A percentile compares a stretch with the other conserved stretches of the same genome.
Evolutionary conservation across 1,140 invertebrate genomes (phyloP).

Genomic region (Cecropterus lyciades): DNA sequence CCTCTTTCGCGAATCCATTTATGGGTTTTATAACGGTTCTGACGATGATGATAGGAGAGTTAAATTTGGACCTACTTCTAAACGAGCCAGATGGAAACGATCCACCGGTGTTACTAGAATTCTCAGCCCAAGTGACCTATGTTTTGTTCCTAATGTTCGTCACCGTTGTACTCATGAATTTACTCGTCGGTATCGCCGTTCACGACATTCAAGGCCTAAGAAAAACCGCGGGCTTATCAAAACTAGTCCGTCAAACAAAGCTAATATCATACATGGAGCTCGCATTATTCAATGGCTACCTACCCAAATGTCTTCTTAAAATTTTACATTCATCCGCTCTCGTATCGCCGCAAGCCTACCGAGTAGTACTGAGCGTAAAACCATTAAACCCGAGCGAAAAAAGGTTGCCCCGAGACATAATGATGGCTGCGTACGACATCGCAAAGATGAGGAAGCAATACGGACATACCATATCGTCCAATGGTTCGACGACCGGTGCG

Average conservation of each 20-base stretch:
- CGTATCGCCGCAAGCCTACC: constrained; percentile 90
- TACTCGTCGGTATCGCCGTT: constrained; percentile 88
- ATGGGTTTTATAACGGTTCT: constrained; percentile 92
- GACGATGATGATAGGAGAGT: constrained; percentile 95
- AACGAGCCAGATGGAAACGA: constrained; percentile 81
- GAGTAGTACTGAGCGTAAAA: constrained; percentile 91
- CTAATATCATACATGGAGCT: constrained; percentile 88
- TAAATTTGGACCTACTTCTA: constrained; percentile 87
- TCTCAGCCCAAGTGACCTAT: constrained; percentile 87
- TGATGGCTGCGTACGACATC: constrained; percentile 90
- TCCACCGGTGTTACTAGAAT: constrained; percentile 73
- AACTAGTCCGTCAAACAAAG: constrained; percentile 88
- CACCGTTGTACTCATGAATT: constrained; percentile 89
- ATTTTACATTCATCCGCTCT: constrained; percentile 90
- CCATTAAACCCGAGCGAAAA: constrained; percentile 92
- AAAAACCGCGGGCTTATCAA: constrained; percentile 88
- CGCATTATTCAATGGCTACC: constrained; percentile 86
- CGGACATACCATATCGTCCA: constrained; percentile 87
- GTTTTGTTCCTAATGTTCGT: constrained; percentile 87
- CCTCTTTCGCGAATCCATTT: constrained; percentile 91
- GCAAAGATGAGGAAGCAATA: constrained; percentile 89
- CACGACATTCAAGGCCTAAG: constrained; percentile 88
- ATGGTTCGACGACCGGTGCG: constrained; percentile 84
- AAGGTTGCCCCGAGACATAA: constrained; percentile 89
- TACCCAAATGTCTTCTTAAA: constrained; percentile 89